Evolutionary conservation across 2,888 invertebrate genomes (phyloP).

Genomic region (Zygothrica quintamaculata): DNA sequence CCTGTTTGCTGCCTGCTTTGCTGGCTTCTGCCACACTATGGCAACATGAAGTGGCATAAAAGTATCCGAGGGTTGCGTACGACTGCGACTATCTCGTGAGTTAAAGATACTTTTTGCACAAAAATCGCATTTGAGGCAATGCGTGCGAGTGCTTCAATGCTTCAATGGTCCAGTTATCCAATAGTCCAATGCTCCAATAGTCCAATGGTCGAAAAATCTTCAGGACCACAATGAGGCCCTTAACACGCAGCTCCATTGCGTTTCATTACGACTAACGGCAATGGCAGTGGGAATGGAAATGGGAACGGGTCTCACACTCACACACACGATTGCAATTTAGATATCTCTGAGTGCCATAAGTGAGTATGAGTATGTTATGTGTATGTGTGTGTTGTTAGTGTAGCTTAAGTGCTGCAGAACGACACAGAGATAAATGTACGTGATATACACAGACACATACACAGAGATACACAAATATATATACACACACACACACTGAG

Average conservation of each 20-base stretch:
- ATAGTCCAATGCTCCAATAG: slow-evolving; percentile 18
- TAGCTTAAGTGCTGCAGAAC: slow-evolving; percentile 76
- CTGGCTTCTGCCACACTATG: too few relatives aligned
- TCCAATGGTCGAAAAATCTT: too few relatives aligned
- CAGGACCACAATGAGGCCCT: slow-evolving; percentile 55
- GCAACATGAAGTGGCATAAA: too few relatives aligned
- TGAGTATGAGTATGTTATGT: slow-evolving; percentile 10
- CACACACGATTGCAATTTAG: slow-evolving; percentile 51
- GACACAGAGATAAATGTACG: slow-evolving; percentile 80
- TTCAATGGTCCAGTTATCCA: slow-evolving; percentile 21
- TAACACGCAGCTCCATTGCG: slow-evolving; percentile 73
- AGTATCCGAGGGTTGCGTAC: not conserved
- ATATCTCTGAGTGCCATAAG: slow-evolving; percentile 15
- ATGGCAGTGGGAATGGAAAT: slow-evolving; percentile 65
- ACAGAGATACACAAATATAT: slow-evolving; percentile 22
- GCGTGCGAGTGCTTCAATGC: slow-evolving; percentile 40
- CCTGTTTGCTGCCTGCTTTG: too few relatives aligned
- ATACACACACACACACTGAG: slow-evolving; percentile 13
- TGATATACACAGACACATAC: slow-evolving; percentile 55
- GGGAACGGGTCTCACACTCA: slow-evolving; percentile 55
- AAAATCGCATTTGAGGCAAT: slow-evolving; percentile 50
- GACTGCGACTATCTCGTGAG: slow-evolving; percentile 41
- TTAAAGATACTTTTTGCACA: slow-evolving; percentile 55
- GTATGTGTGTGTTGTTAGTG: slow-evolving; percentile 56
- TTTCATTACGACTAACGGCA: slow-evolving; percentile 75